phyloP scores from a whole-genome alignment of 2,797 vertebrate genomes.

The Pempheris klunzingeri region DNA sequence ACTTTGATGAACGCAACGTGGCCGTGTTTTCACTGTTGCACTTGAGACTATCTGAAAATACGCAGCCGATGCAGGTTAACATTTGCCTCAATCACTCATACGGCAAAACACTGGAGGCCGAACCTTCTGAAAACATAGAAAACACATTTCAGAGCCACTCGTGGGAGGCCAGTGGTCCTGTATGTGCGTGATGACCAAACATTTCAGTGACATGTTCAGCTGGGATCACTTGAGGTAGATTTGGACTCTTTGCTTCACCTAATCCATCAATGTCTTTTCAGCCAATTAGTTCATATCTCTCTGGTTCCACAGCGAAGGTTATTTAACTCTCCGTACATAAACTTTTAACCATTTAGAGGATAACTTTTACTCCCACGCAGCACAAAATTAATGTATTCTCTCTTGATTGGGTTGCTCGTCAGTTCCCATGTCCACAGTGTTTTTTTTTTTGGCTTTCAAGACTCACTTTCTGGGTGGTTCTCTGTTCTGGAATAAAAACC shows the following conservation, averaged over 20 bases:
- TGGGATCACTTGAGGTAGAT: conserved; percentile 39
- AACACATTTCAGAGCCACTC: conserved; percentile 26
- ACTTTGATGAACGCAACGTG: conserved; percentile 56
- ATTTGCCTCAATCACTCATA: conserved; percentile 36
- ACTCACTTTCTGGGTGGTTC: conserved; percentile 36
- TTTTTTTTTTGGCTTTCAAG: conserved; percentile 44
- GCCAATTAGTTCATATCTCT: conserved; percentile 35
- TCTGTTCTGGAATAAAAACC: conserved; percentile 37
- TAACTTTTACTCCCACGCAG: conserved; percentile 5
- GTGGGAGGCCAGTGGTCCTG: conserved; percentile 11
- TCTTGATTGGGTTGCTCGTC: conserved; percentile 4
- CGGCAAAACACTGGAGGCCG: conserved; percentile 17
- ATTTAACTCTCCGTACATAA: neutral
- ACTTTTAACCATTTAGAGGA: conserved; percentile 4
- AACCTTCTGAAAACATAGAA: conserved; percentile 44
- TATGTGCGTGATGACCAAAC: conserved; percentile 17
- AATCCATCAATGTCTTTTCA: conserved; percentile 50
- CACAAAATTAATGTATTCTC: conserved; percentile 20
- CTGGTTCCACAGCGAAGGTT: conserved; percentile 11
- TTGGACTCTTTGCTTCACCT: conserved; percentile 23
- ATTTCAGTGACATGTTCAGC: conserved; percentile 23
- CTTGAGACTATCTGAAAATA: conserved; percentile 66
- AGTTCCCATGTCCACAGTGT: conserved; percentile 27
- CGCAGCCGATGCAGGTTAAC: conserved; percentile 30
- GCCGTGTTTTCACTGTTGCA: conserved; percentile 61